A percentile compares a stretch with the other conserved stretches of the same genome.
These are phyloP conservation scores for Avahi laniger DNA, from an alignment of 2,797 vertebrate genomes.

Conservation along the genomic window DNA sequence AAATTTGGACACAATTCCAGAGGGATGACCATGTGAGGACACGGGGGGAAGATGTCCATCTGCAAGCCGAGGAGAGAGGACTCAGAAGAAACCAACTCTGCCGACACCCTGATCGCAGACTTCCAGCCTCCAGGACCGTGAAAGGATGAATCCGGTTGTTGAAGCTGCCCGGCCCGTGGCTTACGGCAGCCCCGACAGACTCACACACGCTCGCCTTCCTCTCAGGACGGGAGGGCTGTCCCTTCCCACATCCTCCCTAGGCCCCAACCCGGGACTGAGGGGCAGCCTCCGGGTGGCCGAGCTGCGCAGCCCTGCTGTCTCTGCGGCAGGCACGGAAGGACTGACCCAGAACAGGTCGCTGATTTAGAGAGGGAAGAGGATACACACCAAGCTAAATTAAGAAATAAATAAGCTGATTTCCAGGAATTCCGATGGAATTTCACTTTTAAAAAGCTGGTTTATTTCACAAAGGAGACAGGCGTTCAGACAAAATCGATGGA, in stretches of 20 bases:
- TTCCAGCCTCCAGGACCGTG: background rate
- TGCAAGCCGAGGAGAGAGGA: background rate
- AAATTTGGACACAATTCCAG: background rate
- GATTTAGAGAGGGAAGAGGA: background rate
- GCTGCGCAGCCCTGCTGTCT: background rate
- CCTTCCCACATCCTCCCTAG: fast-evolving
- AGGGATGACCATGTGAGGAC: fast-evolving
- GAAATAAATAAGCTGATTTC: background rate
- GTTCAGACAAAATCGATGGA: constrained; percentile 34
- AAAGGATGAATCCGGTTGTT: background rate
- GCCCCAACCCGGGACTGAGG: fast-evolving
- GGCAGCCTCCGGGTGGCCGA: fast-evolving
- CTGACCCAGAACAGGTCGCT: background rate
- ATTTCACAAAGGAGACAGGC: constrained; percentile 45
- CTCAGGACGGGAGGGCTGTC: background rate
- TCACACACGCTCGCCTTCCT: too few species aligned
- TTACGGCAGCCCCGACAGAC: background rate
- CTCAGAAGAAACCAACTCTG: background rate
- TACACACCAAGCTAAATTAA: background rate
- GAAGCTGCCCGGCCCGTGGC: fast-evolving
- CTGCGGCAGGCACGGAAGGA: fast-evolving
- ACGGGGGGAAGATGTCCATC: background rate
- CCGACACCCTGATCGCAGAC: background rate
- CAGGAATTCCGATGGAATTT: background rate
- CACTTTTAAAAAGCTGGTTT: background rate